phyloP scores from a whole-genome alignment of 2,113 vertebrate species.

The Falco punctatus region DNA sequence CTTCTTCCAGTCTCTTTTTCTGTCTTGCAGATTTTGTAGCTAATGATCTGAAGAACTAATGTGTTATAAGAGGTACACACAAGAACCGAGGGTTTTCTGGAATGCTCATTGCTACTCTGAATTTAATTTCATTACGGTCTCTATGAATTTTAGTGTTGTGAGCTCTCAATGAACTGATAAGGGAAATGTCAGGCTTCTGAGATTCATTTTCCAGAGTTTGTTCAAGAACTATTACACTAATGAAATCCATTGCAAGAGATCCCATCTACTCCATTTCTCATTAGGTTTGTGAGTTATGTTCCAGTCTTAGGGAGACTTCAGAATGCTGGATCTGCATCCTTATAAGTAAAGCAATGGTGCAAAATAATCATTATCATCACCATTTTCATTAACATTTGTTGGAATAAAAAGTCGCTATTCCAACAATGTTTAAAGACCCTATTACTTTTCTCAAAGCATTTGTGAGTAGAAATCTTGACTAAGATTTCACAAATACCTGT shows the following conservation, averaged over 20 bases:
- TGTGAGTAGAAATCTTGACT: background rate
- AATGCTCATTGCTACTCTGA: background rate
- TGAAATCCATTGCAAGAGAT: background rate
- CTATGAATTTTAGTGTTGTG: background rate
- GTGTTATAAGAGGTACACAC: background rate
- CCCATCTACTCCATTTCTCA: background rate
- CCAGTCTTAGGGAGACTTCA: background rate
- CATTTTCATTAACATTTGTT: background rate
- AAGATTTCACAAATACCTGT: background rate
- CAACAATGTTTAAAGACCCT: background rate
- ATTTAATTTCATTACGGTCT: background rate
- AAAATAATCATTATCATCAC: background rate
- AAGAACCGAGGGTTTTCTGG: background rate
- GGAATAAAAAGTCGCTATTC: constrained; percentile 5
- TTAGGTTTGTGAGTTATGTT: background rate
- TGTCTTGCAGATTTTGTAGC: background rate
- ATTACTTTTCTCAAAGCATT: background rate
- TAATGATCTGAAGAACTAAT: background rate
- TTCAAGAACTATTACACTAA: background rate
- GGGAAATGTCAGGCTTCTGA: background rate
- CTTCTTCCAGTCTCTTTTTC: background rate
- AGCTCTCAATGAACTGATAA: background rate
- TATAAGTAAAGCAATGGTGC: background rate
- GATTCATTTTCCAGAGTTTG: background rate
- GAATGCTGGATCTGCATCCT: background rate